These are phyloP conservation scores for Scaptomyza hsui DNA, from an alignment of 1,140 invertebrate species.

Conservation along the genomic window DNA sequence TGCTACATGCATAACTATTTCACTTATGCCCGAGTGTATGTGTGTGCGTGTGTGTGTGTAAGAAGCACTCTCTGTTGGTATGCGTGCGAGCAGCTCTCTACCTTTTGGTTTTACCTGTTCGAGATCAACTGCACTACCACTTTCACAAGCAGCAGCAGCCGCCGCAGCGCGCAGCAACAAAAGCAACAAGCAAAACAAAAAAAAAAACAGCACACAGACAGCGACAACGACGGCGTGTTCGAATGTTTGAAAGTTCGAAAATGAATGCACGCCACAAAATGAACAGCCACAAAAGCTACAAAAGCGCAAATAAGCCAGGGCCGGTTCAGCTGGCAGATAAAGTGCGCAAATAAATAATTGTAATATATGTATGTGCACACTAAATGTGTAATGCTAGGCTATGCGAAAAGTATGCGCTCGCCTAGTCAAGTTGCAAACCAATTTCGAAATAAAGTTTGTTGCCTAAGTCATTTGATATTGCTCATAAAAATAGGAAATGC, in stretches of 20 bases:
- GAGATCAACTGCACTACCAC: conserved; percentile 68
- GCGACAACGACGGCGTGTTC: conserved; percentile 50
- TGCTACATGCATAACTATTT: conserved; percentile 78
- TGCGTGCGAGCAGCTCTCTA: conserved; percentile 33
- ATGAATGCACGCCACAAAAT: conserved; percentile 74
- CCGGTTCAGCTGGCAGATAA: conserved; percentile 39
- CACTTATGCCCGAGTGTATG: conserved; percentile 28
- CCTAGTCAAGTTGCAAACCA: conserved; percentile 41
- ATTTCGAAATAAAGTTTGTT: conserved; percentile 50
- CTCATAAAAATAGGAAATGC: conserved; percentile 22
- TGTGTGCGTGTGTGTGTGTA: conserved; percentile 15
- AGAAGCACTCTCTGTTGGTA: conserved; percentile 23
- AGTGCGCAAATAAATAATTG: background rate
- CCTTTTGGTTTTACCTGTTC: conserved; percentile 55
- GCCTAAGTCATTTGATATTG: conserved; percentile 69
- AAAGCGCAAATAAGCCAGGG: conserved; percentile 53
- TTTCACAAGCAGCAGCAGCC: conserved; percentile 58
- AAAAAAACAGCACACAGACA: conserved; percentile 5
- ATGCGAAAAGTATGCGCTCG: background rate
- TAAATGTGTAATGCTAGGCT: background rate
- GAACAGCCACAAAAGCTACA: conserved; percentile 53
- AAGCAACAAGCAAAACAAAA: conserved; percentile 49
- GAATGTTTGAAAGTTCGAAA: conserved; percentile 67
- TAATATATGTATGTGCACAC: background rate
- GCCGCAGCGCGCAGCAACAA: conserved; percentile 43